A percentile compares a stretch with the other conserved stretches of the same genome.
Evolutionary conservation across 1,140 invertebrate species (phyloP).

Genomic region (Mya arenaria): DNA sequence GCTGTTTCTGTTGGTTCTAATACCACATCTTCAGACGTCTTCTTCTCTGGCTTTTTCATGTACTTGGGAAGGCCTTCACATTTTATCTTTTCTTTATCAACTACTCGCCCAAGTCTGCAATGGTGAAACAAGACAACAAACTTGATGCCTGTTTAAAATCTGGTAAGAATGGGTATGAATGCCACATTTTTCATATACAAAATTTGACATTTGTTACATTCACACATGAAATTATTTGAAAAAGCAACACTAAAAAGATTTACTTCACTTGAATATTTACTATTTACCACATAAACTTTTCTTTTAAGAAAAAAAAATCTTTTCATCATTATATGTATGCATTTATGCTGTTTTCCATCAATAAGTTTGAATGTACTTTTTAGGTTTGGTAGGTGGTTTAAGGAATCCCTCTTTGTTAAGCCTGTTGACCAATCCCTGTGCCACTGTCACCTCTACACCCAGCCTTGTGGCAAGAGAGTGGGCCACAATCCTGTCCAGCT

Average conservation of each 20-base stretch:
- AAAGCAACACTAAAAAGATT: too few species aligned
- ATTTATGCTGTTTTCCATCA: neutral
- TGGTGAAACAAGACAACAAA: too few species aligned
- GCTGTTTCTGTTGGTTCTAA: neutral
- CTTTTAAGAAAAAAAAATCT: neutral
- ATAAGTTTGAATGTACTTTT: constrained; percentile 68
- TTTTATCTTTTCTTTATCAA: constrained; percentile 73
- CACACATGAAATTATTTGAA: too few species aligned
- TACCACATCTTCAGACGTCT: too few species aligned
- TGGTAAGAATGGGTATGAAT: too few species aligned
- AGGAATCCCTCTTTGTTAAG: constrained; percentile 78
- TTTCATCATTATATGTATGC: neutral
- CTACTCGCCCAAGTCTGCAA: constrained; percentile 76
- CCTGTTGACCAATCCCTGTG: constrained; percentile 76
- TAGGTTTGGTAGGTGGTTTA: constrained; percentile 69
- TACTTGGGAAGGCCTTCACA: constrained; percentile 72
- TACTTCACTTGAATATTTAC: too few species aligned
- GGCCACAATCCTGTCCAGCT: constrained; percentile 69
- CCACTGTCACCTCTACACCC: constrained; percentile 76
- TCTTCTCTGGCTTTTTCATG: constrained; percentile 48
- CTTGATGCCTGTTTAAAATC: too few species aligned
- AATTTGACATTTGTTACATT: too few species aligned
- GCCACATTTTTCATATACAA: too few species aligned
- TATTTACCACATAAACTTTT: neutral
- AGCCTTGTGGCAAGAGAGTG: constrained; percentile 72